Conservation (phyloP, 2,797 vertebrate species). For the Melanotaenia nigrans region DNA sequence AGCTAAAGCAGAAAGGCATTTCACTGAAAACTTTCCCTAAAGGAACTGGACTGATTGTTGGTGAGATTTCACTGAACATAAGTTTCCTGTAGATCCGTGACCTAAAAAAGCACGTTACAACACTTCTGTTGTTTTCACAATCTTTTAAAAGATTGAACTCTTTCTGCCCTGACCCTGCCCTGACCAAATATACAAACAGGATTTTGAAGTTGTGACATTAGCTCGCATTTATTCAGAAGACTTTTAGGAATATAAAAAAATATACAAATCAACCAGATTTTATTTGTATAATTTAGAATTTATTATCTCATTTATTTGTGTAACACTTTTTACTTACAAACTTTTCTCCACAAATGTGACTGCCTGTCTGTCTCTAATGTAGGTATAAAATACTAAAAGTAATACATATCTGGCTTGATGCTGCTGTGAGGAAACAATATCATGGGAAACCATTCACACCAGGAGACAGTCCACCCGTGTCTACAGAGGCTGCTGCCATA, state of each 20-base stretch:
- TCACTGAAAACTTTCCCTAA: slow-evolving; percentile 42
- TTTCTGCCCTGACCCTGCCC: slow-evolving; percentile 14
- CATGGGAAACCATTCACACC: too few relatives aligned
- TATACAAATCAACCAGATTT: background rate
- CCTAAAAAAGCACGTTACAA: slow-evolving; percentile 34
- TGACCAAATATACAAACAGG: slow-evolving; percentile 9
- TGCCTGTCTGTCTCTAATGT: too few relatives aligned
- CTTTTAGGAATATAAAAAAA: background rate
- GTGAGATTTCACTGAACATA: slow-evolving; percentile 45
- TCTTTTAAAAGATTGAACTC: slow-evolving; percentile 31
- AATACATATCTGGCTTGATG: too few relatives aligned
- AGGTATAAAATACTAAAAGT: too few relatives aligned
- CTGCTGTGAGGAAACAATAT: too few relatives aligned
- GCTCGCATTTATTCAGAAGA: background rate
- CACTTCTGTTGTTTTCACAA: slow-evolving; percentile 41
- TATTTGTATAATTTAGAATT: background rate
- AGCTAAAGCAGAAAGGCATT: slow-evolving; percentile 26
- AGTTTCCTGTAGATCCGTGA: slow-evolving; percentile 47
- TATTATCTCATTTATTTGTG: too few relatives aligned
- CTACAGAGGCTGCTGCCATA: too few relatives aligned
- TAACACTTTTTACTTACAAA: too few relatives aligned
- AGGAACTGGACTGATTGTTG: slow-evolving; percentile 48
- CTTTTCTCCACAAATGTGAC: too few relatives aligned
- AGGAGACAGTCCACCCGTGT: too few relatives aligned
- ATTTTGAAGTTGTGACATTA: background rate